Conservation (phyloP, 2,888 invertebrate species). For the Apamea crenata region DNA sequence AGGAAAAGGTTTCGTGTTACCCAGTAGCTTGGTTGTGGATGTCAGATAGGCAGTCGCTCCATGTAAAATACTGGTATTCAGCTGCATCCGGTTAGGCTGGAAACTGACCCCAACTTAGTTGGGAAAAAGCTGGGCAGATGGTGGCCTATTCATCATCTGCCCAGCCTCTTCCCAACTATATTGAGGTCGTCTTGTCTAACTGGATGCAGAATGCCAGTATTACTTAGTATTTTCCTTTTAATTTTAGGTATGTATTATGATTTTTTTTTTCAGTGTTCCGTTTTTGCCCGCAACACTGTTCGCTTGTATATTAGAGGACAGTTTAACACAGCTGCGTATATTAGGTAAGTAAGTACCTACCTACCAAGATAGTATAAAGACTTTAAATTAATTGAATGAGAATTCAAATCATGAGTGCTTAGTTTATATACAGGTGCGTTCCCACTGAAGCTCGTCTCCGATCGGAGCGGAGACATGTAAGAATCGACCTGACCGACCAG, state of each 20-base stretch:
- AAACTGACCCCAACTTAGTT: background rate
- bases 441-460: background rate
- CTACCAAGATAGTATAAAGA: background rate
- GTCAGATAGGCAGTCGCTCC: background rate
- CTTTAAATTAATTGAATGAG: background rate
- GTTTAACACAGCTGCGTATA: constrained; percentile 74
- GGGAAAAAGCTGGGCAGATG: background rate
- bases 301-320: constrained; percentile 78
- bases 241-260: background rate
- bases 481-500: background rate
- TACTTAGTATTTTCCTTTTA: background rate
- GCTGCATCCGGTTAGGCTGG: background rate
- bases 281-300: constrained; percentile 75
- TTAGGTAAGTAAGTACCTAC: constrained; percentile 75
- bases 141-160: background rate
- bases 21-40: background rate
- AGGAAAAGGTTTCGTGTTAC: background rate
- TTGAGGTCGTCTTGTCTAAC: background rate
- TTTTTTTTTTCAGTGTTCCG: constrained; percentile 72
- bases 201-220: background rate
- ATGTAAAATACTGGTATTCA: background rate
- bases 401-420: background rate
- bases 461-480: background rate
- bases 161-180: background rate
- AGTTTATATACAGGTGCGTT: background rate